Conservation (phyloP, 2,113 vertebrate genomes). For the Alligator mississippiensis region DNA sequence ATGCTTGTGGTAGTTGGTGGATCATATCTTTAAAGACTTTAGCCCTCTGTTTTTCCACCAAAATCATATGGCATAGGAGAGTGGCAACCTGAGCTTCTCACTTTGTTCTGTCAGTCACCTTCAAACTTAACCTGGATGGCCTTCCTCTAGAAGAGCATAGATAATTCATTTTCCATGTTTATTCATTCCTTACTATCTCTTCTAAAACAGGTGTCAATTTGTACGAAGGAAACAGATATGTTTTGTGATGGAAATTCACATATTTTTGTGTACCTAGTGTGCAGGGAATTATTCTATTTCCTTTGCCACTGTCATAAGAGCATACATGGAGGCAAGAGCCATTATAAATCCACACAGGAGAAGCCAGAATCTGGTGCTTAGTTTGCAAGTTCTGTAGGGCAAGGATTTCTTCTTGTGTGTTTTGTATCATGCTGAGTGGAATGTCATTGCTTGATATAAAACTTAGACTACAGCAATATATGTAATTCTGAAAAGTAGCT, state of each 20-base stretch:
- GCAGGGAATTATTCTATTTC: not conserved
- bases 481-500: not conserved
- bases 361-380: not conserved
- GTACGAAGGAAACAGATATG: not conserved
- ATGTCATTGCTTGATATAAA: not conserved
- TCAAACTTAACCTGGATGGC: not conserved
- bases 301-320: accelerated
- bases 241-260: not conserved
- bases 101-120: not conserved
- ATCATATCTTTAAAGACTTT: not conserved
- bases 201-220: not conserved
- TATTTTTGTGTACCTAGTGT: not conserved
- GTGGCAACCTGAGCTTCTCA: not conserved
- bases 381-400: not conserved
- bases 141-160: not conserved
- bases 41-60: not conserved
- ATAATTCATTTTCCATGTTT: conserved; percentile 13
- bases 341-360: not conserved
- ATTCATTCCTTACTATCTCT: not conserved
- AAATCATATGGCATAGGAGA: not conserved
- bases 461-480: not conserved
- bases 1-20: not conserved
- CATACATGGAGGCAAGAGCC: not conserved
- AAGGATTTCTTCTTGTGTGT: not conserved
- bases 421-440: not conserved